Conservation (phyloP, 2,113 vertebrate genomes). For the Petrocephalus zakoni region DNA sequence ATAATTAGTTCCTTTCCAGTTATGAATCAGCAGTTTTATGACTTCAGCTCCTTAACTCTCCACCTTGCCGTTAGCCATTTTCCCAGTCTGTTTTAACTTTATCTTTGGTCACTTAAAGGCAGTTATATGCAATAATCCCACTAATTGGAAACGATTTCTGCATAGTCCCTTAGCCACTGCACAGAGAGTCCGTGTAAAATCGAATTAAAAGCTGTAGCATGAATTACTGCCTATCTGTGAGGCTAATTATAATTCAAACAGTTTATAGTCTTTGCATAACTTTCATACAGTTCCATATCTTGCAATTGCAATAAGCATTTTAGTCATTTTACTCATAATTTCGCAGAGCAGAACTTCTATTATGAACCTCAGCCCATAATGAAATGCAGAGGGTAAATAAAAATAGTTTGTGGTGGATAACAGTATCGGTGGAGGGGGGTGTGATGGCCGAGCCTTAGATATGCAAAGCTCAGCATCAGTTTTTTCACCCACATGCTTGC, state of each 20-base stretch:
- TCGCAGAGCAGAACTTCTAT: neutral
- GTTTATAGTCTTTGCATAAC: neutral
- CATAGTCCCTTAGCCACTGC: neutral
- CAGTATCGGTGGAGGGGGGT: neutral
- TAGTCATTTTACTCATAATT: neutral
- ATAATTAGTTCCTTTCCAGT: neutral
- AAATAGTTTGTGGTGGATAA: neutral
- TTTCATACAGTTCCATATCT: neutral
- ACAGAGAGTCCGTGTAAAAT: neutral
- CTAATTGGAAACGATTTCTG: neutral
- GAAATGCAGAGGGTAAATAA: neutral
- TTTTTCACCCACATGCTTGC: neutral
- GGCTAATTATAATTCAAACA: neutral
- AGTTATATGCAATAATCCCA: neutral
- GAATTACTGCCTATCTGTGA: neutral
- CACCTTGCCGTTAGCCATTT: neutral
- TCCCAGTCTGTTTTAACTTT: neutral
- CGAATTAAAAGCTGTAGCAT: neutral
- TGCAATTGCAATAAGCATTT: neutral
- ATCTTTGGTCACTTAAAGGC: conserved; percentile 6
- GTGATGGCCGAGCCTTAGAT: neutral
- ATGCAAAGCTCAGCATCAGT: neutral
- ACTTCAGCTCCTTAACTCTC: neutral
- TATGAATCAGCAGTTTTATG: conserved; percentile 4
- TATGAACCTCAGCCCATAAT: neutral